Evolutionary conservation across 2,888 invertebrate genomes (phyloP).

Genomic region (Ashinkailepas kermadecensis): DNA sequence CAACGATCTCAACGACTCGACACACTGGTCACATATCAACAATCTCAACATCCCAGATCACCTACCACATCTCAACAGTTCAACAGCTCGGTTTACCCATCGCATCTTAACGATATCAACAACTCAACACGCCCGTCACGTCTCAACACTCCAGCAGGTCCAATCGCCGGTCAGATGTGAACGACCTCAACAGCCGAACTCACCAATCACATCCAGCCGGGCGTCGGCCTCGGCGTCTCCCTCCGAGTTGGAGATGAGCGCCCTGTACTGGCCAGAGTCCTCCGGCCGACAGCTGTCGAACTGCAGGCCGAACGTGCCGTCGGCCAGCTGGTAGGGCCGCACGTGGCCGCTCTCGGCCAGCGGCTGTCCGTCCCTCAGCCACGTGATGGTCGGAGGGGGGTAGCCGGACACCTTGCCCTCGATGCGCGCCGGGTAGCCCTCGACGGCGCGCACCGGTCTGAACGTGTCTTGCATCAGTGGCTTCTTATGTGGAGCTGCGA

Average conservation of each 20-base stretch:
- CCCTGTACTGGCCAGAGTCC: constrained; percentile 68
- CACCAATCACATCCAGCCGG: constrained; percentile 56
- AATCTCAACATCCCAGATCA: no score
- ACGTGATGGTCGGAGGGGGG: constrained; percentile 33
- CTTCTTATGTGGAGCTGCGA: neutral
- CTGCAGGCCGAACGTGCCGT: constrained; percentile 60
- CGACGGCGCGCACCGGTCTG: neutral
- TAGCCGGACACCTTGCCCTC: constrained; percentile 29
- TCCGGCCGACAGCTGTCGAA: constrained; percentile 48
- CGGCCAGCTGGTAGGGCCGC: constrained; percentile 54
- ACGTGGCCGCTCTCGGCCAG: constrained; percentile 65
- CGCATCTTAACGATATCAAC: no score
- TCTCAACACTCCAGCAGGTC: no score
- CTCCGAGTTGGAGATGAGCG: constrained; percentile 68
- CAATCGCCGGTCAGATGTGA: no score
- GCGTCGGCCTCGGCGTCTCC: constrained; percentile 63
- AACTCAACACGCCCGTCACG: no score
- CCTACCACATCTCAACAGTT: no score
- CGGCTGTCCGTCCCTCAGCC: constrained; percentile 49
- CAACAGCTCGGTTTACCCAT: no score
- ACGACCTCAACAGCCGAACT: neutral
- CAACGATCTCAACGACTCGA: no score
- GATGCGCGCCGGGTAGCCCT: neutral
- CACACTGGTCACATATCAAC: no score
- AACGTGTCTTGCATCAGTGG: constrained; percentile 46